phyloP scores from a whole-genome alignment of 2,797 vertebrate species.

The Hydrolagus colliei region DNA sequence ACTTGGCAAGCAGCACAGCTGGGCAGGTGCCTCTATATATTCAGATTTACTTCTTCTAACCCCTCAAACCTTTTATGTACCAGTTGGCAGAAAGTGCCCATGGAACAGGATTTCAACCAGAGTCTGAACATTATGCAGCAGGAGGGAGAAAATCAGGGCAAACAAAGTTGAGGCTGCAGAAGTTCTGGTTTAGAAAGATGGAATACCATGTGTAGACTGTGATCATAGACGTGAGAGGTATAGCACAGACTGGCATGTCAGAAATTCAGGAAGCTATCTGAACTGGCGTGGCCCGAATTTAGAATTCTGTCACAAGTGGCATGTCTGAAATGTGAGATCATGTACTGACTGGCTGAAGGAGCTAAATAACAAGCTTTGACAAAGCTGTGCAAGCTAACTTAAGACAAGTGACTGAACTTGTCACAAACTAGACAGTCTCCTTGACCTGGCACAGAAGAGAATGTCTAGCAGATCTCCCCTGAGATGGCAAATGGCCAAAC shows the following conservation, averaged over 20 bases:
- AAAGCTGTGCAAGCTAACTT: background rate
- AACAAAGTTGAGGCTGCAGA: background rate
- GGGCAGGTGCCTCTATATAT: too few species aligned
- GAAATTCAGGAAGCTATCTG: background rate
- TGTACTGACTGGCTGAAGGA: background rate
- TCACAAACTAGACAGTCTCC: background rate
- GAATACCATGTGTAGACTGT: background rate
- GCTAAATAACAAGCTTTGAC: background rate
- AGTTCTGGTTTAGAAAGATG: background rate
- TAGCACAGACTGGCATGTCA: background rate
- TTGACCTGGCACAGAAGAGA: background rate
- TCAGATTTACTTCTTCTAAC: too few species aligned
- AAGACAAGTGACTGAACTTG: background rate
- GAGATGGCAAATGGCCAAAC: background rate
- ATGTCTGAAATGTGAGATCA: background rate
- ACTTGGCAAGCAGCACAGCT: too few species aligned
- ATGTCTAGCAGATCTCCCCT: background rate
- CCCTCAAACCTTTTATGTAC: background rate
- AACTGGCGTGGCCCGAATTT: background rate
- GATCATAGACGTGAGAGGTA: background rate
- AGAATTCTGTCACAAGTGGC: background rate
- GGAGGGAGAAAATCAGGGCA: background rate
- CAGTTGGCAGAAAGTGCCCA: too few species aligned
- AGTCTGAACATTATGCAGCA: background rate
- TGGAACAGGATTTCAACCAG: too few species aligned